Conservation (phyloP, 2,797 vertebrate species). For the Hephaestus fuliginosus region DNA sequence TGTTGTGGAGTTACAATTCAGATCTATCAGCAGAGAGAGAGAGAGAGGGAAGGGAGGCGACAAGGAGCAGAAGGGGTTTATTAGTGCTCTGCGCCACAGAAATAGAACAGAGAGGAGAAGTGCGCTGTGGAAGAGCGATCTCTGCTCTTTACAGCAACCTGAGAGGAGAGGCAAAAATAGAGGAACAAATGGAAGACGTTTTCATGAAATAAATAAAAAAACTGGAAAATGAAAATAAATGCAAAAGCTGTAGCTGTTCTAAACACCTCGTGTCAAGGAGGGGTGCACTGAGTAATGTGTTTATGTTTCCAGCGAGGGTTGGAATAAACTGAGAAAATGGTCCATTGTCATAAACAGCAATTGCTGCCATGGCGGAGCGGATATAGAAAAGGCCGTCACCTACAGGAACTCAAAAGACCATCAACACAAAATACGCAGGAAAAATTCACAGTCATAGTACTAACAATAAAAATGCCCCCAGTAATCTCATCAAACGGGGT, state of each 20-base stretch:
- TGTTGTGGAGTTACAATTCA: constrained; percentile 43
- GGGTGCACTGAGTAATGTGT: constrained; percentile 5
- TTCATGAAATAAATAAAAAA: background rate
- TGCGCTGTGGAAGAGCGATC: background rate
- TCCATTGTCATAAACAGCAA: background rate
- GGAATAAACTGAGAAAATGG: constrained; percentile 9
- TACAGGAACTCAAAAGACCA: background rate
- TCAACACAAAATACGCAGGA: background rate
- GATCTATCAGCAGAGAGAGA: constrained; percentile 38
- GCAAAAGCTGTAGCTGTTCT: background rate
- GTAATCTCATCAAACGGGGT: background rate
- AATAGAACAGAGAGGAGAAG: constrained; percentile 43
- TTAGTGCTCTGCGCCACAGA: constrained; percentile 54
- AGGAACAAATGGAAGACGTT: background rate
- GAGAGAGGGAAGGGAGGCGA: constrained; percentile 26
- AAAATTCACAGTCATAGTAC: background rate
- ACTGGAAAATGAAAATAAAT: background rate
- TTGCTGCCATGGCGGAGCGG: background rate
- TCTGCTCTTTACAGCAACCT: background rate
- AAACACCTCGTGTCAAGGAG: background rate
- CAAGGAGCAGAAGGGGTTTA: constrained; percentile 50
- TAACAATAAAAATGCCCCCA: background rate
- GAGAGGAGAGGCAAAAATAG: background rate
- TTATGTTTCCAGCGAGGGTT: background rate
- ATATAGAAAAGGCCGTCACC: background rate